Evolutionary conservation across 2,888 invertebrate genomes (phyloP), one percentile per base, ranked within the genome.

Genomic region (Smittia aterrima): DNA sequence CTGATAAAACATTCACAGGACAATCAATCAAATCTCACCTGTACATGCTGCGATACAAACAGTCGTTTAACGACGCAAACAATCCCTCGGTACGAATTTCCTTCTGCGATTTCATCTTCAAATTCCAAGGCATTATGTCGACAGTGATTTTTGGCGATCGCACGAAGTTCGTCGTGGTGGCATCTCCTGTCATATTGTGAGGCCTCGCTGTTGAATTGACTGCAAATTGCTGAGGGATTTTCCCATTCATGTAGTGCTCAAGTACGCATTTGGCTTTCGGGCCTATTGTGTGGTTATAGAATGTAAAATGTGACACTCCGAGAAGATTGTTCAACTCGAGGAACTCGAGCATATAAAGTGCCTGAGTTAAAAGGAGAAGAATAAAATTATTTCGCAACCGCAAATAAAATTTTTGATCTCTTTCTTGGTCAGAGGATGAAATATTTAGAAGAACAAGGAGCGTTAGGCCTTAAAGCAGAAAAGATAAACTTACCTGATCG

Each of bases 51-150:
- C 96, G 87, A 83, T 96, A 96, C 22, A 96, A 87, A 81, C 96
- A 96, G 85, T 96, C 96, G 83, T 96, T 96, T 78, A 96, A 88
- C 7, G 95, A 94, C 0, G 95, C 95, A 82, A 96, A 96, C 76
- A 94, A 86, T 3, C 95, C 95, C 81, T 96, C 95, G 1, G 95
- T 96, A 76, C 96, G 89, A 76, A 96, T 96, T 83, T 96, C 95
- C 79, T 91, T 89, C 81, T 94, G 93, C 0, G 95, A 95, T 27
- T 90, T 86, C 85, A 94, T 91, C 76, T 94, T 91, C 77, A 95
- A 86, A 80, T 92, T 90, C 96, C 83, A 83, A 11, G 83, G 83
- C 75, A 83, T 77, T 24, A 83, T 81, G 74, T 80, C 80, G 58
- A 83, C 79, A n/a, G 82, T 81, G 3, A 75, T 66, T 75, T 74